Evolutionary conservation across 37 sponge, comb jelly and placozoan species (phyloP), one percentile per base, ranked within the genome.

Genomic region (Lycopodina hypogea): DNA sequence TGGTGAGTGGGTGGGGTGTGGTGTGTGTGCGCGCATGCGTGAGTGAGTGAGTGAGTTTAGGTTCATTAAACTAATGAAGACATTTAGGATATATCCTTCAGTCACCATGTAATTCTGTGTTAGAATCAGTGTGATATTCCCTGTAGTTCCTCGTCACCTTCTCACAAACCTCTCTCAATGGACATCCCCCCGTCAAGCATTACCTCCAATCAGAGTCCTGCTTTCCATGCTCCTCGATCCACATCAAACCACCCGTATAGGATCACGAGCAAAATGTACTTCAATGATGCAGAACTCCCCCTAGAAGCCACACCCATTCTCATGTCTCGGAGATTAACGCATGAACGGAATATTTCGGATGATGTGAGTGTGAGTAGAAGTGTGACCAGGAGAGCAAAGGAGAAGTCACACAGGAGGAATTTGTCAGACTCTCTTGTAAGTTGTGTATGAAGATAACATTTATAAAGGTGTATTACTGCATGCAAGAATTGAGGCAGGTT

Each of bases 341-440:
- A 68, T 35, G 37, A 8, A 6, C 6, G 68, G 68, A 68, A 68
- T 38, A 35, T 33, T 19, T 68, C 68, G 29, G 68, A 68, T 68
- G 68, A 38, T 35, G 40, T 35, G n/a, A n/a, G n/a, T n/a, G n/a
- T n/a, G n/a, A n/a, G n/a, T n/a, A n/a, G n/a, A 2, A 17, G 18
- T 17, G 61, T 60, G 61, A 17, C 61, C 24, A 11, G 18, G 6
- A 28, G 26, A 23, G 8, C 61, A 52, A 21, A 73, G 42, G 60
- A 45, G 14, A 63, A 63, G 55, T 0, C 8, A 1, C 78, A 78
- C 67, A 64, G 65, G 52, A 12, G 78, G 17, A 60, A 78, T 60
- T 36, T 78, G 32, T 78, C 78, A 24, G 78, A 78, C 67, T 78
- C 78, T 26, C n/a, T 29, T n/a, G n/a, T n/a, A n/a, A n/a, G n/a